phyloP scores from a whole-genome alignment of 2,888 invertebrate species.

The Polia nebulosa region DNA sequence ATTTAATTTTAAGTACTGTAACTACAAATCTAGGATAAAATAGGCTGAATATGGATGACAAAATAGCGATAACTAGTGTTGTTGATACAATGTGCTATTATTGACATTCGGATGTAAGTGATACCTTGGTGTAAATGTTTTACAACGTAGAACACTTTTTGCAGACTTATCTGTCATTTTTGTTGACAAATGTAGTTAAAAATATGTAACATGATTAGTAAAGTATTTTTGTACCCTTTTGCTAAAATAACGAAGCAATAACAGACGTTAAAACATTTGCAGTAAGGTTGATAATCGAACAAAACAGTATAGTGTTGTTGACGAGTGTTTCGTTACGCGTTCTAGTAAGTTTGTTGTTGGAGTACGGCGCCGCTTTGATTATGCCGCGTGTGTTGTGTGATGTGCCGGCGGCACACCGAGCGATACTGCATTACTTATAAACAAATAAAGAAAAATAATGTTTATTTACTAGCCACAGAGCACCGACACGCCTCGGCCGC shows the following conservation, averaged over 20 bases:
- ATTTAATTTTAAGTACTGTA: slow-evolving; percentile 61
- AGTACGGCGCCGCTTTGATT: slow-evolving; percentile 62
- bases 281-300: slow-evolving; percentile 61
- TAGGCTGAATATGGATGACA: slow-evolving; percentile 54
- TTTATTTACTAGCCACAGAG: neutral
- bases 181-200: neutral
- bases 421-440: slow-evolving; percentile 24
- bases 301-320: slow-evolving; percentile 63
- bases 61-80: slow-evolving; percentile 54
- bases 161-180: neutral
- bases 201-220: slow-evolving; percentile 3
- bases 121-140: slow-evolving; percentile 54
- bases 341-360: slow-evolving; percentile 70
- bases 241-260: slow-evolving; percentile 2
- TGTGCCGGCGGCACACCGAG: slow-evolving; percentile 43
- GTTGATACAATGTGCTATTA: slow-evolving; percentile 48
- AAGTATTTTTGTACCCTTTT: slow-evolving; percentile 43
- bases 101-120: slow-evolving; percentile 40
- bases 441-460: neutral
- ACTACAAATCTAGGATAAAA: slow-evolving; percentile 56
- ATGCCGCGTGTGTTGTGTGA: slow-evolving; percentile 62
- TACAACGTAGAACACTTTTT: neutral
- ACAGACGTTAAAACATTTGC: slow-evolving; percentile 31
- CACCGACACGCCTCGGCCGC: no score
- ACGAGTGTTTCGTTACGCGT: slow-evolving; percentile 65